These are phyloP conservation scores for Anarsia innoxiella DNA, from an alignment of 2,888 invertebrate genomes.

Conservation along the genomic window DNA sequence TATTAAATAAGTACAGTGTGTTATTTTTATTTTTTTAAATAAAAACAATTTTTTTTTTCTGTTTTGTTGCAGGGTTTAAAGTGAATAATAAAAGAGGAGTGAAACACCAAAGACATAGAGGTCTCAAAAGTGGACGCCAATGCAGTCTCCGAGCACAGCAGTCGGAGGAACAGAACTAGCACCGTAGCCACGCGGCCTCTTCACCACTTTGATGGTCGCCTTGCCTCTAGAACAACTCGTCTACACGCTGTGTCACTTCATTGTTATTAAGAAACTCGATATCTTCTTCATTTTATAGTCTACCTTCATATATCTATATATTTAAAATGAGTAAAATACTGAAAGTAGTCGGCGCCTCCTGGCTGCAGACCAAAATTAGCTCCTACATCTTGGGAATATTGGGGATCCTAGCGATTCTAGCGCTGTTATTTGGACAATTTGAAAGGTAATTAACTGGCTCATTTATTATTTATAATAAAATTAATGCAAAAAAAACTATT, in stretches of 20 bases:
- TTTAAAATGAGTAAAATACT: slow-evolving; percentile 75
- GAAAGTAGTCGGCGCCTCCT: slow-evolving; percentile 86
- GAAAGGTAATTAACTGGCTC: slow-evolving; percentile 78
- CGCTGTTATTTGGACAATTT: slow-evolving; percentile 81
- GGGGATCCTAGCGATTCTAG: slow-evolving; percentile 79
- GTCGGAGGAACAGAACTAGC: slow-evolving; percentile 34
- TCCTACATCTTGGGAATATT: slow-evolving; percentile 81
- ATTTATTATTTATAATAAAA: no score
- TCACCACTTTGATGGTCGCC: slow-evolving; percentile 64
- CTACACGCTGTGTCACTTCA: slow-evolving; percentile 73
- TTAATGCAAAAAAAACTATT: no score
- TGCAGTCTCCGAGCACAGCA: slow-evolving; percentile 43
- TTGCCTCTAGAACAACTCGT: slow-evolving; percentile 56
- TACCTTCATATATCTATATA: slow-evolving; percentile 26
- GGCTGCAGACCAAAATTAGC: slow-evolving; percentile 84
- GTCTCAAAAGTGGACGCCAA: slow-evolving; percentile 38
- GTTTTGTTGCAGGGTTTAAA: slow-evolving; percentile 62
- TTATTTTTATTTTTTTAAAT: no score
- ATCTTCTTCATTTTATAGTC: slow-evolving; percentile 70
- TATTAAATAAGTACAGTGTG: no score
- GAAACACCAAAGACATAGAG: slow-evolving; percentile 35
- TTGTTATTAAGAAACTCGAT: slow-evolving; percentile 72
- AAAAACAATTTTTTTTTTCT: no score
- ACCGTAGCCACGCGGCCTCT: slow-evolving; percentile 43
- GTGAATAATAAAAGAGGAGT: slow-evolving; percentile 40